Conservation (phyloP, 2,888 invertebrate species). For the Zonitis immaculata region DNA sequence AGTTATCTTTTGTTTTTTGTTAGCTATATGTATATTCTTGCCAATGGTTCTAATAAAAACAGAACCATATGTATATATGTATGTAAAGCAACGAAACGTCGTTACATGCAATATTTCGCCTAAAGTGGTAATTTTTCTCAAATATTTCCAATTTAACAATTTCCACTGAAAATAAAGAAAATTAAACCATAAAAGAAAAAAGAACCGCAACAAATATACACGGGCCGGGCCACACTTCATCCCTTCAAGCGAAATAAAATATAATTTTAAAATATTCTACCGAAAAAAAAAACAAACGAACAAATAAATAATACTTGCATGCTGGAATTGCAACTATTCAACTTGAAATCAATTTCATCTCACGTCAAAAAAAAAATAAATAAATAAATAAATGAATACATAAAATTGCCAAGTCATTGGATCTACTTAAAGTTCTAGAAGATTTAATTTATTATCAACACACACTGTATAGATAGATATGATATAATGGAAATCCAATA, state of each 20-base stretch:
- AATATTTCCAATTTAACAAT: background rate
- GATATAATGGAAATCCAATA: slow-evolving; percentile 25
- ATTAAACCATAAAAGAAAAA: no score
- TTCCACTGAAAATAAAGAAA: background rate
- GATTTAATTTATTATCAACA: slow-evolving; percentile 32
- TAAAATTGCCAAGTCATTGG: slow-evolving; percentile 22
- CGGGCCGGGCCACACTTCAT: slow-evolving; percentile 1
- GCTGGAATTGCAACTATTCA: background rate
- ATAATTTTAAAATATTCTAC: background rate
- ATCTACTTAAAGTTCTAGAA: slow-evolving; percentile 28
- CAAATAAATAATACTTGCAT: background rate
- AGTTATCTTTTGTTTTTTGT: no score
- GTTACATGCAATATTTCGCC: slow-evolving; percentile 2
- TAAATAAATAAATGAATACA: background rate
- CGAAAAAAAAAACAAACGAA: no score
- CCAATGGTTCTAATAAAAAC: background rate
- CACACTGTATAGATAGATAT: no score
- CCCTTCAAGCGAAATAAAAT: background rate
- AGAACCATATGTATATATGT: no score
- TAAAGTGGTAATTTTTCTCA: background rate
- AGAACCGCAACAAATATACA: background rate
- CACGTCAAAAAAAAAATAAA: background rate
- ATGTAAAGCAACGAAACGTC: no score
- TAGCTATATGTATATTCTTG: no score
- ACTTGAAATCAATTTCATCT: background rate